Base-by-base conservation (phyloP, 2,797 vertebrate species). In the Erethizon dorsatum region DNA sequence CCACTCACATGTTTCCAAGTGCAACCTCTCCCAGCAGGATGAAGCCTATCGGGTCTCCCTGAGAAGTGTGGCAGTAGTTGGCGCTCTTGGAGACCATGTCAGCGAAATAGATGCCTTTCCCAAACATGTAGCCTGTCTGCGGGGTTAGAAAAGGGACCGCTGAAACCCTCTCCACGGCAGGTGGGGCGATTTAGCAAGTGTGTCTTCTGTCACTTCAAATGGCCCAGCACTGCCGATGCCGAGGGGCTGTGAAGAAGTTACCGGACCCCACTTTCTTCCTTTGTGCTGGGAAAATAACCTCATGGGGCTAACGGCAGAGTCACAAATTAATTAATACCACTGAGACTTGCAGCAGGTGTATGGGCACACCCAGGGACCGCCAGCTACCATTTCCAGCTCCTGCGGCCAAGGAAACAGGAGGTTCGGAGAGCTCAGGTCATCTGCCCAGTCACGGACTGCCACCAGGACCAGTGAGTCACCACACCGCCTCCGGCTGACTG, bases 51-150 rank as follows among this genome's bases (percentile, higher is more conserved):
- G 99, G 99, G 97, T 99, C 99, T 31, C 99, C 99, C 83, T 99
- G 99, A 94, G 99, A 99, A 0, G 99, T 99, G 98, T 99, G 99
- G 98, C 99, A 99, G 99, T 99, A 99, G 99, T 99, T 99, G 28
- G 99, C 99, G 96, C 99, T 99, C 99, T 99, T 99, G 56, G 99
- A 99, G 85, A 99, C 99, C 99, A 99, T 99, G 98, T 99, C 99
- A 0, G 99, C 99, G 97, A 99, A 99, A 98, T 99, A 99, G 98
- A 99, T 99, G 96, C 99, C 99, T 98, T 99, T 99, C 71, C 99
- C 99, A 2, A 99, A 99, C 99, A 99, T 99, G 98, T 99, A 99
- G 97, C 99, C 99, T 0, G 99, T 99, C 99, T 99, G 95, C 63
- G 95, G 84, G 84, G 57, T 84, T 89, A 79, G 22, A 96, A 97